Evolutionary conservation across 2,888 invertebrate genomes (phyloP).

Genomic region (Tortrix viridana): DNA sequence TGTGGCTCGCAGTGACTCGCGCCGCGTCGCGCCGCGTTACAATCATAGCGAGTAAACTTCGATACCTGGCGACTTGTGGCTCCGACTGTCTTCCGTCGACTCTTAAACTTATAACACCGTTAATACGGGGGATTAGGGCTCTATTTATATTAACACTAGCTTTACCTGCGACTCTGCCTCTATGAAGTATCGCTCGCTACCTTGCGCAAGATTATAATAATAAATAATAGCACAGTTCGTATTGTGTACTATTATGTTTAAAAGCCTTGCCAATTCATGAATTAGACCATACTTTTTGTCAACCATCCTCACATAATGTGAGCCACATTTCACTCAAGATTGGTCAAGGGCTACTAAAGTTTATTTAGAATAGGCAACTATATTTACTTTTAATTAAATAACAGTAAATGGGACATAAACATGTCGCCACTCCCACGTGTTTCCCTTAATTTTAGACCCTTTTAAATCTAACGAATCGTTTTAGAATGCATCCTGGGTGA

Average conservation of each 20-base stretch:
- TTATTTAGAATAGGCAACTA: conserved; percentile 3
- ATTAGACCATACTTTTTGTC: too few species aligned
- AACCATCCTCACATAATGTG: too few species aligned
- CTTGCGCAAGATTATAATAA: too few species aligned
- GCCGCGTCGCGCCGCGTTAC: conserved; percentile 67
- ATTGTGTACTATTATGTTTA: too few species aligned
- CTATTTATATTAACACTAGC: neutral
- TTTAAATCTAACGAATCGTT: conserved; percentile 51
- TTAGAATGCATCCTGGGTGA: conserved; percentile 45
- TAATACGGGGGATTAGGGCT: conserved; percentile 24
- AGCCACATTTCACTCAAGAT: too few species aligned
- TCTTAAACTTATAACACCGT: conserved; percentile 34
- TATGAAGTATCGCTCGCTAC: too few species aligned
- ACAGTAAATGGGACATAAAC: conserved; percentile 46
- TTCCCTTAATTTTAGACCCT: conserved; percentile 48
- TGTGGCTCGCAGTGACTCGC: conserved; percentile 44
- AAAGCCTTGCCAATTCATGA: too few species aligned
- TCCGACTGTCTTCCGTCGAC: conserved; percentile 20
- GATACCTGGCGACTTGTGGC: conserved; percentile 48
- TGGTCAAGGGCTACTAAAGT: neutral
- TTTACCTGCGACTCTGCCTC: too few species aligned
- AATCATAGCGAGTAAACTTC: conserved; percentile 54
- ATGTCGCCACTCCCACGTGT: conserved; percentile 50
- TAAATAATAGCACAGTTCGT: too few species aligned
- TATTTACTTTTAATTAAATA: conserved; percentile 37